Percentiles rank a stretch among this genome's conserved stretches.
These are phyloP conservation scores for Pasiphila rectangulata DNA, from an alignment of 2,888 invertebrate species.

Conservation along the genomic window DNA sequence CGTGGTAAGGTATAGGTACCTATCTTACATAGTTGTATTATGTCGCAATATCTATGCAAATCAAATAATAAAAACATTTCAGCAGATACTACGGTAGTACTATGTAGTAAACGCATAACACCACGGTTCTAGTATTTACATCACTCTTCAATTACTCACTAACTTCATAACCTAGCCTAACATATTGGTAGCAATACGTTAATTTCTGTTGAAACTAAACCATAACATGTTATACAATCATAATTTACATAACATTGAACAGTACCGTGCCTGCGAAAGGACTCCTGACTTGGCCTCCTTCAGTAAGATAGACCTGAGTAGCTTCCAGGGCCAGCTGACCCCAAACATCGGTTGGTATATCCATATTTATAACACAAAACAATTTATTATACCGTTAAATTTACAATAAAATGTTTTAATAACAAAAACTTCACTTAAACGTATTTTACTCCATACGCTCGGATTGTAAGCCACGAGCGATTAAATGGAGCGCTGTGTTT, in stretches of 20 bases:
- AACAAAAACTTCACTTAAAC: slow-evolving; percentile 39
- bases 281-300: slow-evolving; percentile 88
- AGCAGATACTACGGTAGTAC: not conserved
- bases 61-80: not conserved
- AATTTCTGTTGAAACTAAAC: slow-evolving; percentile 12
- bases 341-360: slow-evolving; percentile 90
- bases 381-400: slow-evolving; percentile 40
- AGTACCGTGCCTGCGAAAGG: slow-evolving; percentile 93
- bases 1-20: too few species aligned
- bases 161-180: not conserved
- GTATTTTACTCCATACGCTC: slow-evolving; percentile 56
- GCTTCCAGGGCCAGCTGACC: slow-evolving; percentile 93
- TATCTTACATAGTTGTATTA: too few species aligned
- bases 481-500: slow-evolving; percentile 68
- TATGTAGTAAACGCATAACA: too few species aligned
- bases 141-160: not conserved
- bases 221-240: slow-evolving; percentile 1
- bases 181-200: slow-evolving; percentile 3
- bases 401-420: slow-evolving; percentile 37
- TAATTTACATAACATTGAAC: slow-evolving; percentile 29
- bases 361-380: slow-evolving; percentile 69
- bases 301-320: slow-evolving; percentile 90
- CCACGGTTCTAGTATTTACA: not conserved
- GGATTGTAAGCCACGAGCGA: slow-evolving; percentile 56
- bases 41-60: too few species aligned